Base-by-base conservation (phyloP, 2,888 invertebrate species). In the Dasysyrphus albostriatus region DNA sequence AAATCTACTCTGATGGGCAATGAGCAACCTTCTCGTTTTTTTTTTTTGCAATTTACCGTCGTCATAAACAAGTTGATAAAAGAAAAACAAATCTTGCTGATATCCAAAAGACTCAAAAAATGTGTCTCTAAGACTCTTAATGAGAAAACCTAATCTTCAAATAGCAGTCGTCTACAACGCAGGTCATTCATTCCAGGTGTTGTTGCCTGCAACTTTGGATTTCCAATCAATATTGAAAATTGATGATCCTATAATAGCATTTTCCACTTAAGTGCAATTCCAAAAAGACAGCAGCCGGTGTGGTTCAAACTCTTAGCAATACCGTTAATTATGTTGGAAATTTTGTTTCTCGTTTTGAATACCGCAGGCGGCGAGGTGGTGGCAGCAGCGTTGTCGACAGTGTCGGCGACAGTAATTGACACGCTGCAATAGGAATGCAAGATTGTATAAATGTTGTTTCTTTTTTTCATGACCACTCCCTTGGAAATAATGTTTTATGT, bases 341-440 rank as follows among this genome's bases (percentile, higher is more conserved):
- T 69, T 63, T 56, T 32, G 32, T 73, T 37, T 77, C 67, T 54
- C 63, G 16, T 39, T 63, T 42, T 78, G 6, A 24, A 51, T 16
- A 32, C 24, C 32, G 0, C 67, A 14, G 37, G 1, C 5, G 2
- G 9, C 0, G 5, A 2, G 29, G 16, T 5, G 19, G 37, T 5
- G 59, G 59, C 0, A 14, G 47, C n/a, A n/a, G 10, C n/a, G 39
- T 12, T 8, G 16, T 32, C 19, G 63, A 34, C 58, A 9, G 14
- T 47, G 63, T 24, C 10, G 51, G 29, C 77, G 19, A 37, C 61
- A 39, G 72, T 81, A 75, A 80, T 69, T 77, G 81, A 67, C 59
- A 77, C 81, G 54, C 69, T 61, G 76, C 72, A 69, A 39, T 69
- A 29, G 54, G 39, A 80, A 84, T 84, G 70, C 58, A 69, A 75